Evolutionary conservation across 2,888 invertebrate species (phyloP).

Genomic region (Tetrapedia diversipes): DNA sequence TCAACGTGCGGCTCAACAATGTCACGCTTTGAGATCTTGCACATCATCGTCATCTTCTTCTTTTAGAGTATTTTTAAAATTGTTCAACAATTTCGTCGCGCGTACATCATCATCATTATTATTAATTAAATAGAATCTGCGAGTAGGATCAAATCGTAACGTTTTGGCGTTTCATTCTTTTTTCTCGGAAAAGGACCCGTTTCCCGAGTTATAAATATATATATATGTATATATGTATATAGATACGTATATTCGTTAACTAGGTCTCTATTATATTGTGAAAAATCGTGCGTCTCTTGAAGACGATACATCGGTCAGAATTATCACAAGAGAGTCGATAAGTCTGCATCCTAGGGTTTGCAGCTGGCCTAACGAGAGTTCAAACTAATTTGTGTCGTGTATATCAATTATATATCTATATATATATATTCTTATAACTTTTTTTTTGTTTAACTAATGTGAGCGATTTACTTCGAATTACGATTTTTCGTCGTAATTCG

Average conservation of each 20-base stretch:
- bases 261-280: slow-evolving; percentile 44
- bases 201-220: slow-evolving; percentile 44
- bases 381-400: slow-evolving; percentile 32
- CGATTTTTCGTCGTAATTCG: not conserved
- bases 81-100: slow-evolving; percentile 30
- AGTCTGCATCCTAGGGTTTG: slow-evolving; percentile 35
- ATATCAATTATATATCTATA: slow-evolving; percentile 21
- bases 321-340: slow-evolving; percentile 53
- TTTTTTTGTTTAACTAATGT: slow-evolving; percentile 19
- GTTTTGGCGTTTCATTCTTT: slow-evolving; percentile 21
- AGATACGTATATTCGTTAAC: slow-evolving; percentile 41
- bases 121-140: slow-evolving; percentile 53
- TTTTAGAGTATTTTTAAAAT: not conserved
- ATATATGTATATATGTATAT: slow-evolving; percentile 17
- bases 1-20: slow-evolving; percentile 47
- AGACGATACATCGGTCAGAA: slow-evolving; percentile 46
- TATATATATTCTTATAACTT: slow-evolving; percentile 11
- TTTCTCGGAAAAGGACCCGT: slow-evolving; percentile 25
- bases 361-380: slow-evolving; percentile 44
- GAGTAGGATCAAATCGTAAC: slow-evolving; percentile 45
- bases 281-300: slow-evolving; percentile 48
- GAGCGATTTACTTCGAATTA: slow-evolving; percentile 22
- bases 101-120: slow-evolving; percentile 10
- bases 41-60: not conserved
- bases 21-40: slow-evolving; percentile 22